Conservation (phyloP, 1,140 invertebrate genomes). For the Drosophila quadrilineata region DNA sequence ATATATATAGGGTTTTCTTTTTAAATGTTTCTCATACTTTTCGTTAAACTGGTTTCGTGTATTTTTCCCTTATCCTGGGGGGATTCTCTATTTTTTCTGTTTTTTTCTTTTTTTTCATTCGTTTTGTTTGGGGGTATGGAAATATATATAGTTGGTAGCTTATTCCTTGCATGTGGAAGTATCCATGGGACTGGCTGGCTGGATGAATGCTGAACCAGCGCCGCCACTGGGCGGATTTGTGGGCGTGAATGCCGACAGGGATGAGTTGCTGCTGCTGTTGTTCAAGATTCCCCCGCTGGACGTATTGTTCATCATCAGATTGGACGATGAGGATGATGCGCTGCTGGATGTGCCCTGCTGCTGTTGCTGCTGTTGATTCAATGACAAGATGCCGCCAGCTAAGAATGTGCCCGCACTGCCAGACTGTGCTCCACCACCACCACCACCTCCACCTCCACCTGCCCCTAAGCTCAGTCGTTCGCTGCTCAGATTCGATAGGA, state of each 20-base stretch:
- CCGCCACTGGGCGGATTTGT: slow-evolving; percentile 68
- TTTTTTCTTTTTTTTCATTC: too few species aligned
- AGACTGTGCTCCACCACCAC: background rate
- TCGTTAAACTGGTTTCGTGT: slow-evolving; percentile 72
- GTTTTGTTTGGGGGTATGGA: background rate
- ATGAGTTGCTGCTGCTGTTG: slow-evolving; percentile 67
- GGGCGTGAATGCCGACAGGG: slow-evolving; percentile 74
- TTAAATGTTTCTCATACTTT: slow-evolving; percentile 53
- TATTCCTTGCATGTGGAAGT: slow-evolving; percentile 82
- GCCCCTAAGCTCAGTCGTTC: slow-evolving; percentile 62
- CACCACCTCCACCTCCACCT: background rate
- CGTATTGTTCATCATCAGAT: slow-evolving; percentile 78
- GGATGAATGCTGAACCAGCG: slow-evolving; percentile 76
- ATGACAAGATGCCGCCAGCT: slow-evolving; percentile 55
- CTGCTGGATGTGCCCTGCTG: slow-evolving; percentile 31
- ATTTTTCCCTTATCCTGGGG: too few species aligned
- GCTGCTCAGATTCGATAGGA: slow-evolving; percentile 58
- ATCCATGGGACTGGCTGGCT: slow-evolving; percentile 87
- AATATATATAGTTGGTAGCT: slow-evolving; percentile 1
- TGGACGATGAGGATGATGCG: slow-evolving; percentile 66
- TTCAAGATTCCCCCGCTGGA: slow-evolving; percentile 69
- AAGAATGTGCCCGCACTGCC: slow-evolving; percentile 52
- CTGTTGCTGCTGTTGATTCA: slow-evolving; percentile 45
- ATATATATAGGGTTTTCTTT: slow-evolving; percentile 29
- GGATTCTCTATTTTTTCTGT: too few species aligned